Conservation (phyloP, 1,140 invertebrate genomes). For the Coenobita brevimanus region DNA sequence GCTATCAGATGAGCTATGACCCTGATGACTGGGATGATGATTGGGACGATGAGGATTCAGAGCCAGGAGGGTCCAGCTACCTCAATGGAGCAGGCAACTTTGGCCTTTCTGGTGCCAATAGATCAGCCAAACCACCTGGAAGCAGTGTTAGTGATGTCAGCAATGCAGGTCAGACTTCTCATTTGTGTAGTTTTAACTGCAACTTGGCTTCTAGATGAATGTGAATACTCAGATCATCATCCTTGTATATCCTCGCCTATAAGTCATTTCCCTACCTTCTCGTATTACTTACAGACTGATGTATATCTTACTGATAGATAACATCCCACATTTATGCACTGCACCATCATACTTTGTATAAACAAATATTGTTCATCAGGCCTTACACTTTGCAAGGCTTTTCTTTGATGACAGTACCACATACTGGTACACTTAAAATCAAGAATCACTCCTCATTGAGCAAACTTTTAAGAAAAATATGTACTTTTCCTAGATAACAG, state of each 20-base stretch:
- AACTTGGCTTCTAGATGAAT: background rate
- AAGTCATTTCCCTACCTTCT: background rate
- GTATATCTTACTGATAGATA: too few species aligned
- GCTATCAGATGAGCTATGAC: conserved; percentile 62
- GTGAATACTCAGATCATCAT: background rate
- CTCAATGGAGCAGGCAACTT: conserved; percentile 71
- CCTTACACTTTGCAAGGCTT: too few species aligned
- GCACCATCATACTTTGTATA: too few species aligned
- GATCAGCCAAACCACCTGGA: conserved; percentile 18
- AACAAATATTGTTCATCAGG: too few species aligned
- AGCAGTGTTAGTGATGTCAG: conserved; percentile 55
- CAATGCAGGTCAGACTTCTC: conserved; percentile 62
- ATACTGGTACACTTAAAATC: too few species aligned
- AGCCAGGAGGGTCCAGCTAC: conserved; percentile 75
- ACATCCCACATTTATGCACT: too few species aligned
- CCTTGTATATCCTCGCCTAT: background rate
- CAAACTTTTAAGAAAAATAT: too few species aligned
- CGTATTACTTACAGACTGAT: too few species aligned
- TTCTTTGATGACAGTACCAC: too few species aligned
- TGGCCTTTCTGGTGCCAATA: conserved; percentile 40
- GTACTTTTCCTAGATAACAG: too few species aligned
- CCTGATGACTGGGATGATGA: conserved; percentile 87
- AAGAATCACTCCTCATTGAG: too few species aligned
- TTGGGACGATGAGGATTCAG: conserved; percentile 89
- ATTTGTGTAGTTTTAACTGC: background rate